These are phyloP conservation scores for Pyrrhia umbra DNA, from an alignment of 2,888 invertebrate genomes.

Conservation along the genomic window DNA sequence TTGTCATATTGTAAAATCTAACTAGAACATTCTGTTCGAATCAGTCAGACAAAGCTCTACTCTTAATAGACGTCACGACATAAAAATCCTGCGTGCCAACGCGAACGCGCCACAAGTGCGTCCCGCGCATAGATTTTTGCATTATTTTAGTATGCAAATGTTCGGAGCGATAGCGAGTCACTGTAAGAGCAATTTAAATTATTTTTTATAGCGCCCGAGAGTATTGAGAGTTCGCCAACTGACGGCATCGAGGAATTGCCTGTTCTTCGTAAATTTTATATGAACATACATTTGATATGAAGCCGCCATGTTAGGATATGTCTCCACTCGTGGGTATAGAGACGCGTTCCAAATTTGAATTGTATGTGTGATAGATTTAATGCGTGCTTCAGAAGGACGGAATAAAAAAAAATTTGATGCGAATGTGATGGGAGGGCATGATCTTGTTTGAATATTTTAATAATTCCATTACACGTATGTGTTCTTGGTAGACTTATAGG, in stretches of 20 bases:
- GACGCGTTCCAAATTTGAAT: constrained; percentile 65
- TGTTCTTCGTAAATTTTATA: constrained; percentile 83
- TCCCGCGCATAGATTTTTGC: constrained; percentile 89
- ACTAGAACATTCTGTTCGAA: background rate
- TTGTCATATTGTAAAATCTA: background rate
- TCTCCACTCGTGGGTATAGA: constrained; percentile 58
- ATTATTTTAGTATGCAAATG: constrained; percentile 91
- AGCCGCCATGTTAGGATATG: constrained; percentile 66
- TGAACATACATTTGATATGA: constrained; percentile 75
- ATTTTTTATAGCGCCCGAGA: constrained; percentile 90
- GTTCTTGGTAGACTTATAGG: background rate
- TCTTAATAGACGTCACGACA: constrained; percentile 36
- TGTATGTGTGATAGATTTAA: constrained; percentile 58
- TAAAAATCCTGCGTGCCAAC: constrained; percentile 63
- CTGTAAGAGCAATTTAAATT: constrained; percentile 90
- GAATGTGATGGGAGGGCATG: constrained; percentile 22
- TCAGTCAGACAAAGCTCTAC: background rate
- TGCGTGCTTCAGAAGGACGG: constrained; percentile 39
- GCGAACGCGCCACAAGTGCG: constrained; percentile 77
- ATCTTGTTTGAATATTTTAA: constrained; percentile 54
- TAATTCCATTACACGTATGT: constrained; percentile 12
- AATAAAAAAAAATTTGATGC: constrained; percentile 29
- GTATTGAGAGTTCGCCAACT: constrained; percentile 88
- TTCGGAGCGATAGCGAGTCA: constrained; percentile 86
- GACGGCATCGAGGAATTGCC: constrained; percentile 76